These are phyloP conservation scores for Gymnarchus niloticus DNA, from an alignment of 2,113 vertebrate species.

Conservation along the genomic window DNA sequence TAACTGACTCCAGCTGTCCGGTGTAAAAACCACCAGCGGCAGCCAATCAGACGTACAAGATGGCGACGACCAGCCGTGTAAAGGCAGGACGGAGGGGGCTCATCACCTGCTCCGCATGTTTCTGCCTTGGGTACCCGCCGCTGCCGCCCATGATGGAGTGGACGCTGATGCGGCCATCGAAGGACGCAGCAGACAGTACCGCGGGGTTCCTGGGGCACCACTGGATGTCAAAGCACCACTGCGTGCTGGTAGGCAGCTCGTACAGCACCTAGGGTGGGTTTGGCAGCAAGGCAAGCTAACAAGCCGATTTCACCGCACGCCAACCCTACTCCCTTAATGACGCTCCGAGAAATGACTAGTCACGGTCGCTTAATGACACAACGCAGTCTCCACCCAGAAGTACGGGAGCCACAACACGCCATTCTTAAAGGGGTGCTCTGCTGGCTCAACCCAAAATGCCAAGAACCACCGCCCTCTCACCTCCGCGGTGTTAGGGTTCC, in stretches of 20 bases:
- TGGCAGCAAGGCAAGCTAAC: no score
- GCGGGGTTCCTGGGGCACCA: slow-evolving; percentile 95
- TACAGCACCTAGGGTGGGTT: slow-evolving; percentile 78
- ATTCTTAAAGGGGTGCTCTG: neutral
- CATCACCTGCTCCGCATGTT: slow-evolving; percentile 73
- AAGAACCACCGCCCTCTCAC: slow-evolving; percentile 46
- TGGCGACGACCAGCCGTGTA: neutral
- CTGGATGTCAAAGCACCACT: slow-evolving; percentile 98
- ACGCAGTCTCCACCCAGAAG: no score
- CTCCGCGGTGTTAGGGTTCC: slow-evolving; percentile 91
- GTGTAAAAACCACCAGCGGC: no score
- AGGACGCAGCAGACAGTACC: slow-evolving; percentile 84
- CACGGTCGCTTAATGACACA: no score
- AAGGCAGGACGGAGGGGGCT: neutral
- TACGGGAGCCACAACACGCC: neutral
- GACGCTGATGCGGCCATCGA: slow-evolving; percentile 81
- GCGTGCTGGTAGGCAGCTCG: slow-evolving; percentile 82
- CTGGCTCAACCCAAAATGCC: neutral
- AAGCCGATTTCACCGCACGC: no score
- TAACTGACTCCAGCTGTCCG: no score
- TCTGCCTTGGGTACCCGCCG: slow-evolving; percentile 68
- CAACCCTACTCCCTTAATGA: no score
- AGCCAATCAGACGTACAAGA: neutral
- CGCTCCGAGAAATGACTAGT: no score
- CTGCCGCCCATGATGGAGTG: slow-evolving; percentile 95